Conservation (phyloP, 2,888 invertebrate genomes). For the Thera britannica region DNA sequence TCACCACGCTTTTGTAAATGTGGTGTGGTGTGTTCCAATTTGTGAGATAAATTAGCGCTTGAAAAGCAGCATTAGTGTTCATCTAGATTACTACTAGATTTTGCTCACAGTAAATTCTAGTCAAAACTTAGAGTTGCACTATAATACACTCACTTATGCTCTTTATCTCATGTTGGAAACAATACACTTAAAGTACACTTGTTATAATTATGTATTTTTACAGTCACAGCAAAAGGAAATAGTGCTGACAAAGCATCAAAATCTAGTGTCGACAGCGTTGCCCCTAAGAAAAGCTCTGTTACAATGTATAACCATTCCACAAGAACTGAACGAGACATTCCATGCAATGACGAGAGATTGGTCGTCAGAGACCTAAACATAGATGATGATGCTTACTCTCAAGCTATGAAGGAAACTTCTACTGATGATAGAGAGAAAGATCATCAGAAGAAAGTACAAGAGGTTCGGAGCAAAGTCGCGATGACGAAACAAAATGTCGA, state of each 20-base stretch:
- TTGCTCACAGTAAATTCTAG: no score
- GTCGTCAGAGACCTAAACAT: slow-evolving; percentile 60
- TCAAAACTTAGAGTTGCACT: no score
- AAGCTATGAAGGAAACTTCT: slow-evolving; percentile 64
- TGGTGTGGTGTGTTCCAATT: neutral
- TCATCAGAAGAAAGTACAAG: slow-evolving; percentile 56
- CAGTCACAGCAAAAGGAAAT: slow-evolving; percentile 53
- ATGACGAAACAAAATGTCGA: slow-evolving; percentile 87
- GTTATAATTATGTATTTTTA: neutral
- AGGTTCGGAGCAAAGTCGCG: slow-evolving; percentile 68
- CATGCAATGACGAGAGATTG: slow-evolving; percentile 51
- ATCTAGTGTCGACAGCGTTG: slow-evolving; percentile 43
- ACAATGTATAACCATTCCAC: slow-evolving; percentile 73
- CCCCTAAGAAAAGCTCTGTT: slow-evolving; percentile 59
- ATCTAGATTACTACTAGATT: neutral
- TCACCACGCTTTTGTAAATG: neutral
- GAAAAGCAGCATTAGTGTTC: neutral
- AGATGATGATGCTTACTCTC: slow-evolving; percentile 72
- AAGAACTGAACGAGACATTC: slow-evolving; percentile 60
- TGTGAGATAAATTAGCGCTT: neutral
- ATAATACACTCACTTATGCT: neutral
- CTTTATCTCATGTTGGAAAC: neutral
- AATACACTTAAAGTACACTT: neutral
- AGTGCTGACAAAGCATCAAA: slow-evolving; percentile 48
- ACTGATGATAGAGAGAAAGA: slow-evolving; percentile 45